Conservation (phyloP, 2,888 invertebrate species). For the Phortica magna region DNA sequence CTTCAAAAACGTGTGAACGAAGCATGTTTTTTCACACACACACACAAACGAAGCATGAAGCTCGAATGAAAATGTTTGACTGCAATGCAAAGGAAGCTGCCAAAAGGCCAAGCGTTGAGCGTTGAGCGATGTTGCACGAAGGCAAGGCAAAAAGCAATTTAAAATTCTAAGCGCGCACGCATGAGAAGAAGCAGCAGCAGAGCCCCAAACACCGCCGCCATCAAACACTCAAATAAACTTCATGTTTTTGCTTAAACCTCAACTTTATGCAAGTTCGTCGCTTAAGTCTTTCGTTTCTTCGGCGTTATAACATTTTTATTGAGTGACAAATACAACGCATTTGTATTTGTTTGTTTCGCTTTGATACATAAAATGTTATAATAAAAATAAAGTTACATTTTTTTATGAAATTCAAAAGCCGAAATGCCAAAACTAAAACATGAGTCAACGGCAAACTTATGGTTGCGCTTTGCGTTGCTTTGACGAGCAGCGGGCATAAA, state of each 20-base stretch:
- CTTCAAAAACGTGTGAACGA: slow-evolving; percentile 30
- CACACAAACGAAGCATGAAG: slow-evolving; percentile 32
- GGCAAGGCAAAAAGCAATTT: slow-evolving; percentile 62
- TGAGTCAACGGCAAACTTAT: slow-evolving; percentile 4
- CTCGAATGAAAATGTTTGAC: neutral
- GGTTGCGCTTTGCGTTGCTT: slow-evolving; percentile 29
- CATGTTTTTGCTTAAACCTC: neutral
- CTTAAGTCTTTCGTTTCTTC: slow-evolving; percentile 39
- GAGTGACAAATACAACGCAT: slow-evolving; percentile 27
- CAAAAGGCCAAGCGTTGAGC: slow-evolving; percentile 41
- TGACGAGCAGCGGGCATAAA: slow-evolving; percentile 56
- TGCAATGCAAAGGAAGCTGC: slow-evolving; percentile 29
- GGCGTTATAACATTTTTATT: neutral
- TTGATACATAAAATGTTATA: neutral
- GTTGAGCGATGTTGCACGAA: neutral
- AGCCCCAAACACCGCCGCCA: no score
- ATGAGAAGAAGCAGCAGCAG: slow-evolving; percentile 1
- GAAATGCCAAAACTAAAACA: neutral
- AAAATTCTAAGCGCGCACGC: slow-evolving; percentile 66
- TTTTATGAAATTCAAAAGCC: neutral
- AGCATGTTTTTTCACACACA: slow-evolving; percentile 48
- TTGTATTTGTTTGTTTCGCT: neutral
- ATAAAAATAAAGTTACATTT: neutral
- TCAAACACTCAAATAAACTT: no score
- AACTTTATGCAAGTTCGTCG: slow-evolving; percentile 22